Conservation (phyloP, 2,888 invertebrate genomes). For the Agrilus biguttatus region DNA sequence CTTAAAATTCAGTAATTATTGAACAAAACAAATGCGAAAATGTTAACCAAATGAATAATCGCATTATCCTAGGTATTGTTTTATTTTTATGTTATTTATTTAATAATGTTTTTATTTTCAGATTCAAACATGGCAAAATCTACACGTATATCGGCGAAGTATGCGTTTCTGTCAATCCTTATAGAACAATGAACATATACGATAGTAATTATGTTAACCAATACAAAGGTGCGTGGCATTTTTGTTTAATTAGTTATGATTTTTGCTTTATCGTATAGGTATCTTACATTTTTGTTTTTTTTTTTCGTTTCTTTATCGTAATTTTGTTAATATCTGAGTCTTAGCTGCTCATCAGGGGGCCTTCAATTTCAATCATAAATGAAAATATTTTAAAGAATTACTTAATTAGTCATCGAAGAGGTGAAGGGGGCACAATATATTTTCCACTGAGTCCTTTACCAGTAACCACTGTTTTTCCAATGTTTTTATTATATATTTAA, state of each 20-base stretch:
- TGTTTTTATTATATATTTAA: no score
- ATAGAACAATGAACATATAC: slow-evolving; percentile 85
- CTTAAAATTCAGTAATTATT: no score
- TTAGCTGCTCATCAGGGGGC: neutral
- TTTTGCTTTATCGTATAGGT: neutral
- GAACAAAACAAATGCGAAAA: no score
- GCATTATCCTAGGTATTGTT: no score
- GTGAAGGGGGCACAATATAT: no score
- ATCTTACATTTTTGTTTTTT: neutral
- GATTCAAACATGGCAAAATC: slow-evolving; percentile 80
- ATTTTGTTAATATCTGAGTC: neutral
- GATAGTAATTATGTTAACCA: slow-evolving; percentile 71
- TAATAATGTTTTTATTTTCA: slow-evolving; percentile 35
- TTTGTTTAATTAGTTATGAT: neutral
- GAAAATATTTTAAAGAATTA: no score
- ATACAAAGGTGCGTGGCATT: slow-evolving; percentile 54
- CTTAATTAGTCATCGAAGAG: no score
- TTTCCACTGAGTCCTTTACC: no score
- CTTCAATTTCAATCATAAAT: neutral
- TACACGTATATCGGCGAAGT: slow-evolving; percentile 99
- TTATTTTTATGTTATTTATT: no score
- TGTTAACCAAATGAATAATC: no score
- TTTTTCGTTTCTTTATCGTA: neutral
- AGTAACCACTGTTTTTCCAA: no score
- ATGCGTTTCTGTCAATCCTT: slow-evolving; percentile 94